Evolutionary conservation across 2,113 vertebrate species (phyloP).

Genomic region (Nyctereutes procyonoides): DNA sequence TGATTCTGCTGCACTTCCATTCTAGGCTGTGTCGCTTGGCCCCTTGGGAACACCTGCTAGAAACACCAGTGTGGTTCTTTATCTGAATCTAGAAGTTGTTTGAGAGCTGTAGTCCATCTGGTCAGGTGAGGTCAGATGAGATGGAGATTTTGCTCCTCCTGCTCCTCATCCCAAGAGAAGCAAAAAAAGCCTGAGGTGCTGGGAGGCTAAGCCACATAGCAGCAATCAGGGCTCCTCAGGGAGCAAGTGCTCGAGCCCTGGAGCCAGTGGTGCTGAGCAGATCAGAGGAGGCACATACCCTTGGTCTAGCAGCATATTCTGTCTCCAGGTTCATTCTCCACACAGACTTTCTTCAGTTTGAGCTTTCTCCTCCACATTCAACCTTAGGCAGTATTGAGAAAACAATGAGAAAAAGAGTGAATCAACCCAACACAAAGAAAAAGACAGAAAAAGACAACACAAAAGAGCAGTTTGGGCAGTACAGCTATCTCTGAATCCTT

Average conservation of each 20-base stretch:
- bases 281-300: neutral
- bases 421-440: neutral
- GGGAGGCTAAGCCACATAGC: neutral
- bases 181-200: neutral
- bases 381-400: neutral
- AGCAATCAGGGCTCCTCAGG: neutral
- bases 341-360: neutral
- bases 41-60: neutral
- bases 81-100: neutral
- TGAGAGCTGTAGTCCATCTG: neutral
- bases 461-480: neutral
- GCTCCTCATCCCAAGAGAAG: neutral
- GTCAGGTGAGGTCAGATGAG: neutral
- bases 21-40: neutral
- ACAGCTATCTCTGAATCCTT: neutral
- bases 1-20: neutral
- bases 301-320: fast-evolving
- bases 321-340: neutral
- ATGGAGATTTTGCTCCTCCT: neutral
- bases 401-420: neutral
- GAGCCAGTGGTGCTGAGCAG: neutral
- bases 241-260: neutral
- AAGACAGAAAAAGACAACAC: neutral
- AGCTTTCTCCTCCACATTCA: neutral
- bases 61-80: neutral